Conservation (phyloP, 1,140 invertebrate genomes). For the Babylonia areolata region DNA sequence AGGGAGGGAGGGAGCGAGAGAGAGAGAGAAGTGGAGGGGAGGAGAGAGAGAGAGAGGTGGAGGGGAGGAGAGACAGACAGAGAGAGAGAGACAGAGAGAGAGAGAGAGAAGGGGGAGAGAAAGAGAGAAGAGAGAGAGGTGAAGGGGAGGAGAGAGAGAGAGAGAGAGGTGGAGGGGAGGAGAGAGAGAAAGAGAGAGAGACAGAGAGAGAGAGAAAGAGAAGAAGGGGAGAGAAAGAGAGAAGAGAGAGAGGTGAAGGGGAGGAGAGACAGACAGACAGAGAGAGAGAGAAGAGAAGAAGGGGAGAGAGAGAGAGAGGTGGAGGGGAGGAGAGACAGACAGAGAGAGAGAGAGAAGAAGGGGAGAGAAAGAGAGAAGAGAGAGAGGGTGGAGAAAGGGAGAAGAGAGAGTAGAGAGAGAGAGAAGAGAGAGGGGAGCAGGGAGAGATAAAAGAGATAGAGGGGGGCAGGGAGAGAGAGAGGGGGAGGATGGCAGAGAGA, state of each 20-base stretch:
- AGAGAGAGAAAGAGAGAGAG: too few relatives aligned
- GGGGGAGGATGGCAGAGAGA: too few relatives aligned
- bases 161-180: too few relatives aligned
- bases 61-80: not conserved
- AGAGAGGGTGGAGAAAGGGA: slow-evolving; percentile 7
- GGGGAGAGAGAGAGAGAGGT: not conserved
- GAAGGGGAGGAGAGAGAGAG: too few relatives aligned
- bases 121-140: too few relatives aligned
- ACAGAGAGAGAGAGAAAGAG: not conserved
- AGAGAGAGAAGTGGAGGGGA: not conserved
- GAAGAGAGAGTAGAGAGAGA: too few relatives aligned
- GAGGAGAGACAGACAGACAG: not conserved
- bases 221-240: too few relatives aligned
- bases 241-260: not conserved
- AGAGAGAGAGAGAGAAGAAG: not conserved
- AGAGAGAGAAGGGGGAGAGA: too few relatives aligned
- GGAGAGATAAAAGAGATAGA: too few relatives aligned
- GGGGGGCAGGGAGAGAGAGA: too few relatives aligned
- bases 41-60: not conserved
- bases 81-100: not conserved
- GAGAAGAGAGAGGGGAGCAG: too few relatives aligned
- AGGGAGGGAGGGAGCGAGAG: slow-evolving; percentile 7
- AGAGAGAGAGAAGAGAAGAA: not conserved
- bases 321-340: not conserved
- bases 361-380: not conserved